Evolutionary conservation across 2,797 vertebrate species (phyloP), one percentile per base, ranked within the genome.

Genomic region (Fundulus diaphanus): DNA sequence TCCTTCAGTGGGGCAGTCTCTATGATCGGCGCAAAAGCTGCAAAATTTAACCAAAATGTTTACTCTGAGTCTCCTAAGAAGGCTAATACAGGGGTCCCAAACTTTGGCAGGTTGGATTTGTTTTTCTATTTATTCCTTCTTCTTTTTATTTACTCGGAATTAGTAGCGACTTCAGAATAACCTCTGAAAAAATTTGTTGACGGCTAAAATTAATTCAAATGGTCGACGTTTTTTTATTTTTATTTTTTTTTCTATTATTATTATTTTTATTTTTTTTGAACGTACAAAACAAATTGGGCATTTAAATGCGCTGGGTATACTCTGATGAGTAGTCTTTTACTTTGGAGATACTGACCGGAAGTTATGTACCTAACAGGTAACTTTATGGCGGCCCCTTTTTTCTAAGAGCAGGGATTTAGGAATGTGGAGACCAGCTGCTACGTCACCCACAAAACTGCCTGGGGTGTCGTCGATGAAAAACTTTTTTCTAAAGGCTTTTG

Each of bases 401-500:
- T 48, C 31, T 5, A 13, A 5, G n/a, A 68, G 72, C 73, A 61
- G 78, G 56, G 89, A 82, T 85, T 92, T 68, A 85, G 91, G 92
- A 92, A 92, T 92, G 90, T 92, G 90, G 91, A 92, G 78, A 40
- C 88, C 88, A 86, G 79, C 81, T 9, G 63, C 88, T 70, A 85
- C 89, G 88, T 90, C 86, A 87, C 90, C 89, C 85, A 57, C 51
- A 89, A 84, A 86, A n/a, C 77, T 77, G 29, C 73, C 81, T 2
- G 87, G 80, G 89, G 86, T 74, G 13, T 70, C 72, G 72, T 76
- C 70, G 70, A 40, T 7, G 18, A 5, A 52, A 86, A 90, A 88
- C 65, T 77, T 73, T 67, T 44, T 40, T 78, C 3, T 0, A 15
- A 67, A 57, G 44, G 22, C 67, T 11, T 2, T 7, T 9, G 76